These are phyloP conservation scores for Empidonax alnorum DNA, from an alignment of 2,113 vertebrate species.

Conservation along the genomic window DNA sequence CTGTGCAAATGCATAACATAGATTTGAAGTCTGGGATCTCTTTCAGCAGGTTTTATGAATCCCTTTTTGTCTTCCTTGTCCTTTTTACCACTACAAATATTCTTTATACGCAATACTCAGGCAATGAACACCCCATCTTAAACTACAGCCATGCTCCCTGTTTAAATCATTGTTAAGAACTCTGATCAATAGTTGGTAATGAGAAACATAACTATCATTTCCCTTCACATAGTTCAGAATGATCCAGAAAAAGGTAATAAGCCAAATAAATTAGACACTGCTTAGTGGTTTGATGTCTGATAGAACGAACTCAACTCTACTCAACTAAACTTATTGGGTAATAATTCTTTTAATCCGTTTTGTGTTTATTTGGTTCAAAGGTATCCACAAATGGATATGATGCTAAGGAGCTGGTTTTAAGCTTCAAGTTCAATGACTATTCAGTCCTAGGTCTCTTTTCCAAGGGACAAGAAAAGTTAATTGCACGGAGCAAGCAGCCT, in stretches of 20 bases:
- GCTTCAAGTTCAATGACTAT: background rate
- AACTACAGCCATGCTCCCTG: background rate
- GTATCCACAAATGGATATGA: background rate
- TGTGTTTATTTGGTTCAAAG: background rate
- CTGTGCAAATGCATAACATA: background rate
- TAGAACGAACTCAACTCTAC: background rate
- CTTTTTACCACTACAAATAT: background rate
- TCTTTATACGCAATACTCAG: background rate
- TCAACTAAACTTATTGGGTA: background rate
- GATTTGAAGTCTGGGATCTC: background rate
- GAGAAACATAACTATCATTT: background rate
- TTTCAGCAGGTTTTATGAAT: constrained; percentile 44
- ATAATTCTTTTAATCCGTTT: background rate
- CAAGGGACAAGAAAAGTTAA: background rate
- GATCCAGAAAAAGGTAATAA: background rate
- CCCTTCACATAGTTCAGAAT: background rate
- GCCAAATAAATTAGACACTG: background rate
- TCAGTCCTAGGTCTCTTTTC: background rate
- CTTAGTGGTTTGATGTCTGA: background rate
- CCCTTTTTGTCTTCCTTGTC: background rate
- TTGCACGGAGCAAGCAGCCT: background rate
- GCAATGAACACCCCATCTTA: background rate
- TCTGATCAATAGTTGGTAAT: background rate
- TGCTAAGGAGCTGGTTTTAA: background rate
- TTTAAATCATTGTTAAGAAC: constrained; percentile 1